Evolutionary conservation across 2,113 vertebrate genomes (phyloP).

Genomic region (Zosterops japonicus): DNA sequence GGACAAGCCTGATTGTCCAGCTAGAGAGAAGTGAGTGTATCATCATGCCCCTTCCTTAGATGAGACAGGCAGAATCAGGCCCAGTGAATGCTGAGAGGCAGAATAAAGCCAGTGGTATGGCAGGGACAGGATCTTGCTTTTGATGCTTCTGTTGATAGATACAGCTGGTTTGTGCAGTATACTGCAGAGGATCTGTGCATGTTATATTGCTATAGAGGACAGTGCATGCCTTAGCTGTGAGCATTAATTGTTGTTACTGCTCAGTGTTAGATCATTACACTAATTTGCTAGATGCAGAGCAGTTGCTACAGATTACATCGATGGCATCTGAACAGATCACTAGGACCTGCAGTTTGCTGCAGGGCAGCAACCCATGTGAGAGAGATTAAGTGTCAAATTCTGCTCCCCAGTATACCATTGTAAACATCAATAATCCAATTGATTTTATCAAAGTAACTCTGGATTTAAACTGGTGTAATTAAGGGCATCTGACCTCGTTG

Average conservation of each 20-base stretch:
- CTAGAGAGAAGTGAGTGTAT: background rate
- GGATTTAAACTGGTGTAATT: slow-evolving; percentile 44
- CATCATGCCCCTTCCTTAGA: background rate
- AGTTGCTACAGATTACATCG: background rate
- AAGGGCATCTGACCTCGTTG: background rate
- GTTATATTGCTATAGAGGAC: background rate
- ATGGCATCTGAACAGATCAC: background rate
- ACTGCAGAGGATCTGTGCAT: background rate
- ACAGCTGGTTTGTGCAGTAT: background rate
- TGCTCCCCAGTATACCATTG: background rate
- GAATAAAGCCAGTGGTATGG: background rate
- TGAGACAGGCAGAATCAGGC: background rate
- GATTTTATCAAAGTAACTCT: slow-evolving; percentile 37
- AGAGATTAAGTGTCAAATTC: slow-evolving; percentile 43
- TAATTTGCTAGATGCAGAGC: background rate
- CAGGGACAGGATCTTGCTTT: background rate
- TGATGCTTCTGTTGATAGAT: background rate
- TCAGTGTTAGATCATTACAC: background rate
- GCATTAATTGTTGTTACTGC: background rate
- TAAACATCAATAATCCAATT: slow-evolving; percentile 39
- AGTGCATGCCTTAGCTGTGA: background rate
- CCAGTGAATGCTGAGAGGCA: background rate
- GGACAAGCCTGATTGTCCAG: background rate
- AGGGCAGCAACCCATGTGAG: background rate
- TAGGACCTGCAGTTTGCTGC: background rate